Evolutionary conservation across 2,888 invertebrate species (phyloP), one percentile per base, ranked within the genome.

Genomic region (Ganaspis brasiliensis): DNA sequence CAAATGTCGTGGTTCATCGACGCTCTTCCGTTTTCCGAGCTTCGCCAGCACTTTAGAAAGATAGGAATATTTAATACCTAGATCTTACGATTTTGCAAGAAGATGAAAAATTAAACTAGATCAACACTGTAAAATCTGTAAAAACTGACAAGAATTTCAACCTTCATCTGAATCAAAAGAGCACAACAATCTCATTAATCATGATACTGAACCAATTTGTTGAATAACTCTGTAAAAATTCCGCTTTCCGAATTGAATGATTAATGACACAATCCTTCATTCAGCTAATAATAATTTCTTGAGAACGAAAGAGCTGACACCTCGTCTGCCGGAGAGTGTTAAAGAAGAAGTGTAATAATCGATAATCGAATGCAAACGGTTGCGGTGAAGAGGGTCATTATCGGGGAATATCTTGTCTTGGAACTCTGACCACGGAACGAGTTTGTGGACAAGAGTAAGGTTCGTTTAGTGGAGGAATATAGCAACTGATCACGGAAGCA

Each of bases 401-500:
- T 67, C 67, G 6, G 67, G 24, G 67, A 40, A 67, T 40, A 67
- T 67, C 67, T 67, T 67, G 45, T 40, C 45, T 26, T 21, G n/a
- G 67, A 45, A 49, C n/a, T 49, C 67, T 67, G 26, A 67, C 21
- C 67, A 83, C 35, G 55, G 31, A 76, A 45, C 31, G 49, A 24
- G 59, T 57, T 40, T 70, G 70, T n/a, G 73, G 52, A 72, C 76
- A 71, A 76, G 71, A 80, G 73, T 74, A 76, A 75, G 75, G 74
- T 76, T 73, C 73, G 74, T 63, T 63, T 40, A 19, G 16, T 37
- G 40, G 37, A 12, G 40, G 45, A 67, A 45, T 45, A 67, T 67
- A 49, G 67, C 67, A 45, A 49, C 77, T 77, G 82, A 85, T 85
- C 87, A 83, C 85, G 86, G 88, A 88, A 87, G 88, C 87, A 88